Conservation (phyloP, 2,113 vertebrate species). For the Dromiciops gliroides region DNA sequence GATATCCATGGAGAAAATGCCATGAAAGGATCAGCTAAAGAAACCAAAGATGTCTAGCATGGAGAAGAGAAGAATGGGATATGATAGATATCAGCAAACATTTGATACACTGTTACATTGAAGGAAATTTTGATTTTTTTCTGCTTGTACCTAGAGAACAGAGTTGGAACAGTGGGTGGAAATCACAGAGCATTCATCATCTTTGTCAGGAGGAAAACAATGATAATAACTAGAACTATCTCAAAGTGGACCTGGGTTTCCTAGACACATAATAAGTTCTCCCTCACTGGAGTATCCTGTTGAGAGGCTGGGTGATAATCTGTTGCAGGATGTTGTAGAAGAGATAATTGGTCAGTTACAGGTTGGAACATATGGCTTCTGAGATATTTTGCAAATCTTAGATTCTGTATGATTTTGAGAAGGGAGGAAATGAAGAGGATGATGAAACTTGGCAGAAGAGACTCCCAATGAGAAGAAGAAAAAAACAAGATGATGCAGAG, state of each 20-base stretch:
- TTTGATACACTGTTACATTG: neutral
- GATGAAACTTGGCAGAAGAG: neutral
- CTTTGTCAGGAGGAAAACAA: neutral
- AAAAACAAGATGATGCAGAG: too few species aligned
- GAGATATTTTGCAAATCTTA: neutral
- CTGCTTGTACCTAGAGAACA: neutral
- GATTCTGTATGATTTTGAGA: neutral
- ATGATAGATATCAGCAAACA: neutral
- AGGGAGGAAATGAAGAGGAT: neutral
- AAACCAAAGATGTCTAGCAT: neutral
- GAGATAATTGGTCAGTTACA: neutral
- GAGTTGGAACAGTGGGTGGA: neutral
- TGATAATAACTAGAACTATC: neutral
- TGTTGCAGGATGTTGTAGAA: neutral
- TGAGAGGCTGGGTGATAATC: neutral
- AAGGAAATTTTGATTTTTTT: neutral
- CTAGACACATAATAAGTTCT: neutral
- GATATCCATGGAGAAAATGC: neutral
- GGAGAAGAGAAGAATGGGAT: neutral
- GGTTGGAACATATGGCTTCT: neutral
- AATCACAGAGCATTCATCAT: neutral
- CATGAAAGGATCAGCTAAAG: neutral
- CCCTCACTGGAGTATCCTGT: neutral
- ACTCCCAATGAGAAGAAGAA: neutral
- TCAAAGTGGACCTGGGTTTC: neutral